Conservation (phyloP, 2,113 vertebrate genomes). For the Thymallus thymallus region DNA sequence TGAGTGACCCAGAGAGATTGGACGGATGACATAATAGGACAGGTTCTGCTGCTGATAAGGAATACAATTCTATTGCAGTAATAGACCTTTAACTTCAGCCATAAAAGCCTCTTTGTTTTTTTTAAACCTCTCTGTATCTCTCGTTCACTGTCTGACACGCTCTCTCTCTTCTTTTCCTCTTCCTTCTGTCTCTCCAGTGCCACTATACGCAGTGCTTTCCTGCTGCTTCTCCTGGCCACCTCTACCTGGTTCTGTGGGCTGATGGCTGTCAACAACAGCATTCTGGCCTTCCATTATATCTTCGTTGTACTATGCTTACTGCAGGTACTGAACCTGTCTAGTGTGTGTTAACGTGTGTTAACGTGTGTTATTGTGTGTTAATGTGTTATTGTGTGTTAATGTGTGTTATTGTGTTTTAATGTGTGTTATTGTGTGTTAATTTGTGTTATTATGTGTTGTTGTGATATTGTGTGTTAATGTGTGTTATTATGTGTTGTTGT, state of each 20-base stretch:
- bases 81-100: too few species aligned
- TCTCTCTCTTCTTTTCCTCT: neutral
- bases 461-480: neutral
- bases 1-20: constrained; percentile 72
- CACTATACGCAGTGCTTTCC: constrained; percentile 89
- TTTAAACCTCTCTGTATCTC: neutral
- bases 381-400: neutral
- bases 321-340: constrained; percentile 77
- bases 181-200: constrained; percentile 66
- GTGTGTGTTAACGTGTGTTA: constrained; percentile 24
- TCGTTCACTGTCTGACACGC: neutral
- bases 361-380: constrained; percentile 10
- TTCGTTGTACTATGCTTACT: constrained; percentile 90
- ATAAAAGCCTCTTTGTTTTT: too few species aligned
- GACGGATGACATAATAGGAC: neutral
- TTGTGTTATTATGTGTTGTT: too few species aligned
- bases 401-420: too few species aligned
- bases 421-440: neutral
- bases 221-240: constrained; percentile 91
- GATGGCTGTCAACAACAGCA: constrained; percentile 97
- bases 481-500: constrained; percentile 6
- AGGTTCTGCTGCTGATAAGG: neutral
- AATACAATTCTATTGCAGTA: neutral
- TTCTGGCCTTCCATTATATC: constrained; percentile 98
- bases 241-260: constrained; percentile 97